A percentile compares a stretch with the other conserved stretches of the same genome.
phyloP scores from a whole-genome alignment of 2,888 invertebrate genomes.

The Agriotes lineatus region DNA sequence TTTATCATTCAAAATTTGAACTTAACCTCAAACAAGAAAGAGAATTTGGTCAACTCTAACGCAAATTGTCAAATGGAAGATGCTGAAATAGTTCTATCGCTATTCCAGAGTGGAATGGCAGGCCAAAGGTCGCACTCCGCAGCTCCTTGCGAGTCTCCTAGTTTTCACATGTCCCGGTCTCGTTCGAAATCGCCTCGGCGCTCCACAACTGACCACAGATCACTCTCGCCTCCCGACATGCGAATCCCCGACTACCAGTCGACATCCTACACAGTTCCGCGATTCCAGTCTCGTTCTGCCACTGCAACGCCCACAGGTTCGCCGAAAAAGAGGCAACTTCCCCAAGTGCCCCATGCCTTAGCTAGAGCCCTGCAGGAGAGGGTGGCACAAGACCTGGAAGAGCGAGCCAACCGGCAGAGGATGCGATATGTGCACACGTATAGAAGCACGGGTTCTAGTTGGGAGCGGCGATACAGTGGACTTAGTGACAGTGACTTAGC shows the following conservation, averaged over 20 bases:
- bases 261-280: slow-evolving; percentile 67
- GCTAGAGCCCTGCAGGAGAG: slow-evolving; percentile 79
- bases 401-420: slow-evolving; percentile 64
- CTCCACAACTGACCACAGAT: slow-evolving; percentile 75
- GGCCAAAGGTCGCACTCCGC: slow-evolving; percentile 88
- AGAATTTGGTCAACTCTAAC: not conserved
- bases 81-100: not conserved
- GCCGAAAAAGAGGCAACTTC: slow-evolving; percentile 96
- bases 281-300: slow-evolving; percentile 87
- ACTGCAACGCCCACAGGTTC: slow-evolving; percentile 95
- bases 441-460: slow-evolving; percentile 81
- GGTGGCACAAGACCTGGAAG: slow-evolving; percentile 85
- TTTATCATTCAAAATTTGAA: not conserved
- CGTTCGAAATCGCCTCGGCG: slow-evolving; percentile 85
- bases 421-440: slow-evolving; percentile 76
- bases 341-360: slow-evolving; percentile 85
- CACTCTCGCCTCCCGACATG: slow-evolving; percentile 85
- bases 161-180: slow-evolving; percentile 71
- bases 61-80: not conserved
- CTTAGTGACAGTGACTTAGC: slow-evolving; percentile 88
- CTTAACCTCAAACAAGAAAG: not conserved
- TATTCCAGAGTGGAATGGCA: slow-evolving; percentile 64
- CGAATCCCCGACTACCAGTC: slow-evolving; percentile 74
- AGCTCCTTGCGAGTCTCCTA: slow-evolving; percentile 78
- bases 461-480: slow-evolving; percentile 88